Conservation (phyloP, 2,113 vertebrate species). For the Fulica atra region DNA sequence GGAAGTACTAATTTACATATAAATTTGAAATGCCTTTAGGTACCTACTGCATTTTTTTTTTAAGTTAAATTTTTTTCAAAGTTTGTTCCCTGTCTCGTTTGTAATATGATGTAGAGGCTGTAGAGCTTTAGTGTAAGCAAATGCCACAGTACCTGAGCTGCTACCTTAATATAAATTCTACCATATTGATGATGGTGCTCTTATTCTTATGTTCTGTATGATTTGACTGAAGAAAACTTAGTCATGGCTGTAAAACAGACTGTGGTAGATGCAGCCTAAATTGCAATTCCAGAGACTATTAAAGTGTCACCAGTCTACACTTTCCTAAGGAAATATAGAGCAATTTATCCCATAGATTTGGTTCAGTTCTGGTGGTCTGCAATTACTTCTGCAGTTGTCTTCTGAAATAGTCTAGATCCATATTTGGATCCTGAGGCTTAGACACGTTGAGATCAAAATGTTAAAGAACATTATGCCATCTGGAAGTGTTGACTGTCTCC, state of each 20-base stretch:
- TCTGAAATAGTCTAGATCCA: not conserved
- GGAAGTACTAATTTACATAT: not conserved
- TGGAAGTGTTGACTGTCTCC: not conserved
- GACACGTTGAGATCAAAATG: not conserved
- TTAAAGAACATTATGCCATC: not conserved
- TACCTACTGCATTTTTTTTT: not conserved
- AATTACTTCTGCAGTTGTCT: not conserved
- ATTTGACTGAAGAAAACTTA: not conserved
- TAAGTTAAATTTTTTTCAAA: not conserved
- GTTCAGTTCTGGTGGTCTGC: not conserved
- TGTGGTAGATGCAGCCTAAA: not conserved
- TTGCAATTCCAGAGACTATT: not conserved
- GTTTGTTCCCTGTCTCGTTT: not conserved
- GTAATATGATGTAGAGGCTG: not conserved
- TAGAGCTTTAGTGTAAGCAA: not conserved
- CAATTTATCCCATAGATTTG: not conserved
- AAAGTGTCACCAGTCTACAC: not conserved
- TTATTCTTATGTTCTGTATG: not conserved
- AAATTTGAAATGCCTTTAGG: not conserved
- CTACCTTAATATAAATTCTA: not conserved
- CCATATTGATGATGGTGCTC: not conserved
- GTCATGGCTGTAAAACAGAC: not conserved
- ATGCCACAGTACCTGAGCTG: not conserved
- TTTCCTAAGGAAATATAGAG: not conserved
- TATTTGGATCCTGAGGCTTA: not conserved